phyloP scores from a whole-genome alignment of 92 coral and sea anemone genomes.

The Paramuricea clavata region DNA sequence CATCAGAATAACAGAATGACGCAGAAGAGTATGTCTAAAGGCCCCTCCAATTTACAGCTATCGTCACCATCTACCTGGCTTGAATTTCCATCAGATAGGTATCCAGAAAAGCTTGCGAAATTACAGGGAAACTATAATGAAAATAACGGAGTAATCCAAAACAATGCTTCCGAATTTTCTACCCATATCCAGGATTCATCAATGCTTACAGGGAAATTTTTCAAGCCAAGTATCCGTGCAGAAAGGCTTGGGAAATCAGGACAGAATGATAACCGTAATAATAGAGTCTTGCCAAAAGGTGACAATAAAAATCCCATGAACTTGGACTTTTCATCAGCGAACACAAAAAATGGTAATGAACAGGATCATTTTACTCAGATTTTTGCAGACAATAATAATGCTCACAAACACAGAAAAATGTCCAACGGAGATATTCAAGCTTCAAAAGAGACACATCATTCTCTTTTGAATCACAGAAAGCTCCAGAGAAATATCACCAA shows the following conservation, averaged over 20 bases:
- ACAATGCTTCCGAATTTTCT: neutral
- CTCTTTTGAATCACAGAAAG: neutral
- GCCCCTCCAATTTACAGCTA: neutral
- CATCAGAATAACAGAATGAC: neutral
- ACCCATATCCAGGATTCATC: neutral
- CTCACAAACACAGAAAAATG: neutral
- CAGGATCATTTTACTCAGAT: neutral
- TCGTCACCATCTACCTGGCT: neutral
- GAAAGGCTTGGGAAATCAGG: too few species aligned
- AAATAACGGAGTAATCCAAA: neutral
- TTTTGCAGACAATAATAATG: neutral
- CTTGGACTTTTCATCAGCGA: neutral
- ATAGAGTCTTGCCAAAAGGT: too few species aligned
- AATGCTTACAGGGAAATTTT: neutral
- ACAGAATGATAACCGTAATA: too few species aligned
- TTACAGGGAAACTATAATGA: neutral
- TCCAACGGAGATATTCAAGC: neutral
- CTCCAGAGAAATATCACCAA: too few species aligned
- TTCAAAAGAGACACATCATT: neutral
- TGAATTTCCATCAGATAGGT: neutral
- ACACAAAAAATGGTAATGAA: neutral
- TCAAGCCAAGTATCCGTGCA: neutral
- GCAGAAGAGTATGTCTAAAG: neutral
- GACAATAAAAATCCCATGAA: neutral
- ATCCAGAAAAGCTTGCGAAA: neutral